Evolutionary conservation across 2,888 invertebrate species (phyloP), one percentile per base, ranked within the genome.

Genomic region (Drosophila kokeensis): DNA sequence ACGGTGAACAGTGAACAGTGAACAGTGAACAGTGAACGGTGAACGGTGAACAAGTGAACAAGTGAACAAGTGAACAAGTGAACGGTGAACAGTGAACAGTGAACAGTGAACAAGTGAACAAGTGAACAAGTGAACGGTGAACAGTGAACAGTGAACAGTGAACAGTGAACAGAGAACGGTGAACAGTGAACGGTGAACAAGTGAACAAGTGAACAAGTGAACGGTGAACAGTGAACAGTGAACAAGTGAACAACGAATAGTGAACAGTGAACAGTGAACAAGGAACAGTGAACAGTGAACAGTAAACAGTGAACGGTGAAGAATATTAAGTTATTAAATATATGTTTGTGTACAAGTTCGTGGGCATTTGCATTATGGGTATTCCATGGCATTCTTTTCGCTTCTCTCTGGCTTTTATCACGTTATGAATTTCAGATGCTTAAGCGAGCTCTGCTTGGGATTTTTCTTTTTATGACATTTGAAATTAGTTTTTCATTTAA

Each of bases 401-500:
- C 11, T 32, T 40, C 27, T 13, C 13, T 34, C n/a, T 1, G 0
- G 10, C 36, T 8, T 34, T 36, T 24, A 15, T 62, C 57, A 57
- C 61, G 40, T 48, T 76, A 50, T 60, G 63, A 57, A 38, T 75
- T 76, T 42, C 24, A 65, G 76, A 58, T 53, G 49, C 62, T 74
- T 74, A 57, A 40, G 59, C 21, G 30, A 59, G 77, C 74, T 48
- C 67, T 57, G 53, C 34, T 49, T 49, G 38, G 27, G 57, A 15
- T 64, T 77, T 8, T 24, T 15, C 49, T 45, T 68, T 82, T 81
- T 82, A 80, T 76, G 73, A 76, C 63, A 69, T 83, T 81, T 79
- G 54, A 80, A 81, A 81, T 81, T 76, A 76, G 81, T 71, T 83
- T 81, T 82, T 81, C 77, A 81, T 81, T 79, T 76, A 81, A 83